Conservation (phyloP, 2,797 vertebrate genomes). For the Heterohyrax brucei region DNA sequence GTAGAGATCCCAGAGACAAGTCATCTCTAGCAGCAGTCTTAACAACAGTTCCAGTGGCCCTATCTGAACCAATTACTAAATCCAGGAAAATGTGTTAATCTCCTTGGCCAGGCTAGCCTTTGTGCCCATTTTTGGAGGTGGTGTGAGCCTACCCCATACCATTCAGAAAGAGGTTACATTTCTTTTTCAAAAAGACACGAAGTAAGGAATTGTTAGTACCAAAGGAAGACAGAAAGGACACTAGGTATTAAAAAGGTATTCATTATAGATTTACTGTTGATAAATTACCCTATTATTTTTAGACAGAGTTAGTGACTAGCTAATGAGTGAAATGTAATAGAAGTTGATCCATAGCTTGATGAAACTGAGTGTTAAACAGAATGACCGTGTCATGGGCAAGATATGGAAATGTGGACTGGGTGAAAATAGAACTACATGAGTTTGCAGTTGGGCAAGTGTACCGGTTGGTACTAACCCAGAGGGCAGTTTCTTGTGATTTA, state of each 20-base stretch:
- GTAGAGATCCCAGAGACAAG: background rate
- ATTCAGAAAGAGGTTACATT: background rate
- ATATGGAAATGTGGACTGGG: background rate
- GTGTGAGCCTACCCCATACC: background rate
- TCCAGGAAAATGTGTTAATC: background rate
- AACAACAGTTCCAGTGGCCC: background rate
- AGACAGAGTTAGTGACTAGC: background rate
- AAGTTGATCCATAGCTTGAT: background rate
- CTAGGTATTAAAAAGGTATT: background rate
- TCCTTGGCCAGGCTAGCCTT: background rate
- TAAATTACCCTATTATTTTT: background rate
- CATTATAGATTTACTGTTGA: background rate
- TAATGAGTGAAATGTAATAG: background rate
- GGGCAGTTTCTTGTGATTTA: background rate
- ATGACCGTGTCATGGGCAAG: background rate
- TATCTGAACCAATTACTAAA: background rate
- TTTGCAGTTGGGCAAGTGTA: background rate
- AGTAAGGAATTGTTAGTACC: background rate
- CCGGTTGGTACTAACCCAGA: background rate
- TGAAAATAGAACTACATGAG: background rate
- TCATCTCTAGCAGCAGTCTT: background rate
- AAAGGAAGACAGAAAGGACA: slow-evolving; percentile 6
- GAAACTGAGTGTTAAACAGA: background rate
- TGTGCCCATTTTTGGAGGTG: background rate
- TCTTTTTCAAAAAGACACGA: background rate